phyloP scores from a whole-genome alignment of 2,888 invertebrate species.

The Andrena fulva region DNA sequence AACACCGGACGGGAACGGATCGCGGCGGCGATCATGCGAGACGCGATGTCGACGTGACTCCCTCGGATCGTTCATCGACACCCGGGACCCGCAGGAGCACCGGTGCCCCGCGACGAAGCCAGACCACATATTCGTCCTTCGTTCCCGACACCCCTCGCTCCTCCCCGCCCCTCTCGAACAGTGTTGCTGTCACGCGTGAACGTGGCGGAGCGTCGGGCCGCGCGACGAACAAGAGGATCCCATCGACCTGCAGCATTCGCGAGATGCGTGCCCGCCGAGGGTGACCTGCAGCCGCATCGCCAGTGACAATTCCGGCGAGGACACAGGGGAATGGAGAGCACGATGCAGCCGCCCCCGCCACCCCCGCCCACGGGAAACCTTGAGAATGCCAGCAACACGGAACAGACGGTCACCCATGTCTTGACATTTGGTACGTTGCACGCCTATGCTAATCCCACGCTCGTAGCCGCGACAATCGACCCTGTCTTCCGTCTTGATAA shows the following conservation, averaged over 20 bases:
- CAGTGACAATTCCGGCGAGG: conserved; percentile 39
- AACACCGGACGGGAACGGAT: conserved; percentile 44
- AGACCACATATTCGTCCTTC: background rate
- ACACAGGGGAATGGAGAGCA: conserved; percentile 77
- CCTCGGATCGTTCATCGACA: conserved; percentile 15
- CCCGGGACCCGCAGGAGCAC: background rate
- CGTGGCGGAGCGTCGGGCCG: conserved; percentile 19
- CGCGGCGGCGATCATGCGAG: conserved; percentile 53
- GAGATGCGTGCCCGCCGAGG: conserved; percentile 42
- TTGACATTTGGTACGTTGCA: conserved; percentile 86
- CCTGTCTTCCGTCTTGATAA: conserved; percentile 41
- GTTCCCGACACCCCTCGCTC: background rate
- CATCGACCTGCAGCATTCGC: conserved; percentile 20
- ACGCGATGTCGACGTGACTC: conserved; percentile 33
- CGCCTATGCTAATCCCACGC: conserved; percentile 17
- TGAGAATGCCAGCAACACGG: conserved; percentile 61
- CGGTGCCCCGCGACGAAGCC: background rate
- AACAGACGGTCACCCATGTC: conserved; percentile 86
- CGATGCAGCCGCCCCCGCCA: conserved; percentile 74
- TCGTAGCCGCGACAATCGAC: background rate
- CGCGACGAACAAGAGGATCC: conserved; percentile 19
- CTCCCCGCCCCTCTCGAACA: background rate
- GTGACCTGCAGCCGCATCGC: conserved; percentile 11
- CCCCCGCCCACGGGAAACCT: conserved; percentile 57
- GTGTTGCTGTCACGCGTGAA: conserved; percentile 17